Evolutionary conservation across 2,888 invertebrate genomes (phyloP), one percentile per base, ranked within the genome.

Genomic region (Eupsilia transversa): DNA sequence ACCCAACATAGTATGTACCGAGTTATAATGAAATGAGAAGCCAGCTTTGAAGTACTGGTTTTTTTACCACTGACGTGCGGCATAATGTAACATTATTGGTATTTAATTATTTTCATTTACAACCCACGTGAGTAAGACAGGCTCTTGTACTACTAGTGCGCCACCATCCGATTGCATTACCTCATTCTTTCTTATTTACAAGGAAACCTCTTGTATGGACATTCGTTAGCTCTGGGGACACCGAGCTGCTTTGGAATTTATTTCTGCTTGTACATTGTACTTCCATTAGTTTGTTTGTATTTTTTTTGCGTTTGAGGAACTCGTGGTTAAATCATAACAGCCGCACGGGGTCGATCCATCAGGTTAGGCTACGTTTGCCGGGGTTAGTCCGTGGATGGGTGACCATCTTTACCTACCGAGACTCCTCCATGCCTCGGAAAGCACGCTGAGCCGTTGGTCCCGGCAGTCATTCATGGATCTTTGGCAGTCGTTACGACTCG

Each of bases 151-250:
- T 46, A 79, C 4, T 33, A 79, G n/a, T 82, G 77, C 38, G 64
- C 85, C 27, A 71, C 80, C 85, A 72, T 83, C 76, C 81, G 76
- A 88, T 89, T 87, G 88, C 89, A 87, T 89, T 92, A 90, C 88
- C 86, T 85, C 87, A 87, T 88, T 88, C 87, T 81, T 89, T 86
- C 86, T 89, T 90, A 90, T 91, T 92, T 91, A 91, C 89, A 89
- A 87, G 88, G 79, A 88, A 80, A 85, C 76, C 71, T 77, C 86
- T 86, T 86, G 87, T 83, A 86, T 82, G 86, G 84, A 77, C 83
- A 80, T 78, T 84, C 74, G 79, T 82, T 81, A 84, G 72, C 86
- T 77, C 86, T 69, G 27, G 84, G 80, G 86, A 86, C 68, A 71
- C 43, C 59, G 57, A 74, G 72, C 60, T 78, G 65, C 75, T 84